phyloP scores from a whole-genome alignment of 2,888 invertebrate genomes.

The Adineta ricciae region DNA sequence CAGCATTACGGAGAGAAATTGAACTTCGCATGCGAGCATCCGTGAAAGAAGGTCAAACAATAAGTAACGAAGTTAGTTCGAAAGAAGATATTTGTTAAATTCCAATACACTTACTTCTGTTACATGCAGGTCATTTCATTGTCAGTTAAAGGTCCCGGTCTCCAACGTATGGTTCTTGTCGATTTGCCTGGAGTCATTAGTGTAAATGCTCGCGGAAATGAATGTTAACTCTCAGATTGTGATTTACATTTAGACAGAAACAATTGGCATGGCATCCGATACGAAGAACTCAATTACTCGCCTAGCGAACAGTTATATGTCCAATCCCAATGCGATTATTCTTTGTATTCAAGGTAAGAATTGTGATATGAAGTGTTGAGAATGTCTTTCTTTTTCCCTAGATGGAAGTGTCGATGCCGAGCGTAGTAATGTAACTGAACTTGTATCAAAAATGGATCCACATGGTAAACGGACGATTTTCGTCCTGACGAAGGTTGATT shows the following conservation, averaged over 20 bases:
- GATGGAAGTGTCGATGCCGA: constrained; percentile 96
- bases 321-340: constrained; percentile 97
- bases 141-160: constrained; percentile 91
- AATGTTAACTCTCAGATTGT: constrained; percentile 35
- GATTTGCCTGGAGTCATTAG: constrained; percentile 95
- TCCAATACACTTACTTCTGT: not conserved
- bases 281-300: constrained; percentile 81
- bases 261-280: constrained; percentile 87
- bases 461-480: constrained; percentile 88
- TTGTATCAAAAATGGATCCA: constrained; percentile 90
- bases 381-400: constrained; percentile 38
- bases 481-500: constrained; percentile 92
- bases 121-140: constrained; percentile 66
- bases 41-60: constrained; percentile 82
- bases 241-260: constrained; percentile 66
- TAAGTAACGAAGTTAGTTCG: constrained; percentile 67
- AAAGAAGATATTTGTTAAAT: not conserved
- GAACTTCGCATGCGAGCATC: constrained; percentile 75
- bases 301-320: constrained; percentile 92
- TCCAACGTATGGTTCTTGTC: constrained; percentile 93
- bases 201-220: constrained; percentile 53
- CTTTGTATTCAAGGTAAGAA: constrained; percentile 73
- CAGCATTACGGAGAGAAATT: constrained; percentile 67
- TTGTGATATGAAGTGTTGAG: not conserved
- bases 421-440: constrained; percentile 91